Evolutionary conservation across 53 echinoderm and acorn worm species (phyloP), one percentile per base, ranked within the genome.

Genomic region (Stichopus horrens): DNA sequence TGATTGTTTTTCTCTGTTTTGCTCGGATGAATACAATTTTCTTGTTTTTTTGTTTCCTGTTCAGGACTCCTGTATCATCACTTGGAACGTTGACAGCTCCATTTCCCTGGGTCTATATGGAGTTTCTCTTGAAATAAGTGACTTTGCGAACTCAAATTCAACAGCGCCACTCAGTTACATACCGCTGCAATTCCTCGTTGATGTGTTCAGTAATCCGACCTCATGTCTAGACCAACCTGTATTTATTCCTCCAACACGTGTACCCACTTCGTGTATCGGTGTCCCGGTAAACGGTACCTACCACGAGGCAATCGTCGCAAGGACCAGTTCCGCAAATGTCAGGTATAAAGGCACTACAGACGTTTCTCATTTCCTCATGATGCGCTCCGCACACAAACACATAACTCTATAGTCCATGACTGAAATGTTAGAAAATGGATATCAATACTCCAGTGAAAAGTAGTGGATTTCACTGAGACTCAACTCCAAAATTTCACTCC

Each of bases 271-370:
- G 7, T 71, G 71, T 71, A 18, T 71, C 7, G 71, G 71, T 71
- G 18, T 71, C 19, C 71, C 71, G 7, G 11, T 16, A 16, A 53
- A 79, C 54, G 54, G 21, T 5, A 53, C 55, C 55, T 79, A 55
- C 55, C 79, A 55, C 54, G 79, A 55, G 52, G 55, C 14, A 16
- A 79, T 79, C 54, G 10, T 79, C 21, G 79, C 16, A 13, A 79
- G 79, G n/a, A 79, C 19, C n/a, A 79, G 56, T 79, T 54, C 79
- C 14, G 79, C 71, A n/a, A 71, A 71, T 71, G 71, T 71, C 71
- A 71, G 71, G 71, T 71, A 71, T 18, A 18, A 18, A 71, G n/a
- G 8, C 0, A 59, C 1, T 9, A 9, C 59, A 9, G 8, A 59
- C 59, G 4, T 11, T 8, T 11, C 59, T 9, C 11, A 11, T 59